Evolutionary conservation across 2,888 invertebrate species (phyloP), one percentile per base, ranked within the genome.

Genomic region (Apeira syringaria): DNA sequence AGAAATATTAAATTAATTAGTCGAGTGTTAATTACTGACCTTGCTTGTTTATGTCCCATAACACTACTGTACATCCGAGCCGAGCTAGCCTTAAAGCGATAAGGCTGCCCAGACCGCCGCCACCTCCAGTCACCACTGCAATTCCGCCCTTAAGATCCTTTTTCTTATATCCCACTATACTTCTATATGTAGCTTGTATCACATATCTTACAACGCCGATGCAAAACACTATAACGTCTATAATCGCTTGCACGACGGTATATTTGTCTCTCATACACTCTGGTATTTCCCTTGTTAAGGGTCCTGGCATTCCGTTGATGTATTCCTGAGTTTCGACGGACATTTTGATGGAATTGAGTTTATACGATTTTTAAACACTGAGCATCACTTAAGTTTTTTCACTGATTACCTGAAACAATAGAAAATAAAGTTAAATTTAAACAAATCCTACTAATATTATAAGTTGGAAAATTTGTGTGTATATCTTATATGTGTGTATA

Each of bases 1-100:
- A 10, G 11, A 30, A n/a, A 18, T 6, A 7, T 11, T n/a, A 25
- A 25, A 13, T n/a, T 22, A 36, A 29, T 36, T 29, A 22, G 11
- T 7, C 15, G 13, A 12, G 5, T n/a, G 7, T 15, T 18, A 6
- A 12, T 3, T 47, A 85, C 92, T 91, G 61, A 96, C 96, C 96
- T 82, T 92, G 89, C 72, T 94, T 91, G 72, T 97, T 96, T 57
- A 98, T 94, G 80, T 98, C 98, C 98, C 98, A 98, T 39, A 97
- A 89, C 24, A 98, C 93, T 39, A 98, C 92, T 50, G 92, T 94
- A 55, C 95, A 95, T 36, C 96, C 95, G 42, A 95, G 91, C 65
- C 94, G 91, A 10, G 95, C 94, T 31, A 97, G 90, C 58, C 94
- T 91, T 56, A 94, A 76, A 1, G 96, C 94, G 41, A 97, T 82